Evolutionary conservation across 2,888 invertebrate genomes (phyloP), one percentile per base, ranked within the genome.

Genomic region (Leptopilina myrica): DNA sequence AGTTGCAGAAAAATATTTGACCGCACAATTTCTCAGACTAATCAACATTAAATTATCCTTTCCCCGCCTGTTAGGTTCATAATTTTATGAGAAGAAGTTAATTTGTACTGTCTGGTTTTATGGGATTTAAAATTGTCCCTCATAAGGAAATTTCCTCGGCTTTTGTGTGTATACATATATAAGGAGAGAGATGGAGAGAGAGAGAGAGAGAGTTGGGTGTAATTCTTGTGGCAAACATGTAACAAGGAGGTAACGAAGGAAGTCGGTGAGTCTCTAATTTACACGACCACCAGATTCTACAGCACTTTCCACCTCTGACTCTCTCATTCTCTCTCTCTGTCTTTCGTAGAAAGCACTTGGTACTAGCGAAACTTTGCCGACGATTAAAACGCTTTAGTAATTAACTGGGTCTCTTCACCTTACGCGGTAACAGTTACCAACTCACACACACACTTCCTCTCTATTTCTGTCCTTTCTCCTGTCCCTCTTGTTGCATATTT

Each of bases 381-480:
- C 91, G 91, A 91, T 91, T 91, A 91, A 91, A 91, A 91, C 91
- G 91, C 91, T 91, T 91, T 91, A 90, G 91, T 91, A 91, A 91
- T 91, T 91, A 91, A 91, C 91, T 87, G 88, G 89, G 90, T 91
- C 91, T 91, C 91, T 86, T 91, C 91, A 90, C 91, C 90, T 91
- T 87, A 84, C 86, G 84, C 84, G 88, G 88, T 90, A 90, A 90
- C 90, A 87, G 90, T 89, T 90, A 89, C 88, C 87, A 80, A 79
- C 80, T 77, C 79, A 78, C 79, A 64, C 79, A 64, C 78, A 81
- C 82, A 79, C 79, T 81, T 64, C 82, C 49, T 82, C 83, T 82
- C 84, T 79, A 59, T 75, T 82, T 79, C 80, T 66, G 79, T 49
- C 49, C 12, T 49, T 79, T 79, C 80, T 79, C 33, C 80, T 79